phyloP scores from a whole-genome alignment of 2,797 vertebrate genomes.

The Enteromius anoplus region DNA sequence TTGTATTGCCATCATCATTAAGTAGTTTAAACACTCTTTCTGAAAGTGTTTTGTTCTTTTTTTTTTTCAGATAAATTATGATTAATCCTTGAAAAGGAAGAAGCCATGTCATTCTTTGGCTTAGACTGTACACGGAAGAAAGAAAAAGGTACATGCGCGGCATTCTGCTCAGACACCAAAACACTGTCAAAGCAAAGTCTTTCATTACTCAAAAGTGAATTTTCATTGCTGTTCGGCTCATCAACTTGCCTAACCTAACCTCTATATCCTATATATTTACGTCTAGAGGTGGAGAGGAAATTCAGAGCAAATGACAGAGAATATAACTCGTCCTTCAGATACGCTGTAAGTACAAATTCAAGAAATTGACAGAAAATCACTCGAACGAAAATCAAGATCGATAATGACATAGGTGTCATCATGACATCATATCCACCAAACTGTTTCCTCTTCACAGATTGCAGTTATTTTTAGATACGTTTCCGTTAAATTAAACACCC shows the following conservation, averaged over 20 bases:
- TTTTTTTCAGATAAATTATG: conserved; percentile 69
- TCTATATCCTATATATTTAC: conserved; percentile 33
- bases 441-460: not conserved
- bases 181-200: not conserved
- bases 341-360: conserved; percentile 83
- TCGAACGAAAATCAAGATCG: not conserved
- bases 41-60: conserved; percentile 43
- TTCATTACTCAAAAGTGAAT: not conserved
- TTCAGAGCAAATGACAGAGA: conserved; percentile 88
- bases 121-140: conserved; percentile 68
- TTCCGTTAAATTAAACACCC: not conserved
- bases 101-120: conserved; percentile 74
- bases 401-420: not conserved
- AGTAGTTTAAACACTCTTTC: not conserved
- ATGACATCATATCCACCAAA: not conserved
- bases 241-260: not conserved
- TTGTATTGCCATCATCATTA: not conserved
- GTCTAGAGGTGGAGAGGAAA: conserved; percentile 83
- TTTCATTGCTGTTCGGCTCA: not conserved
- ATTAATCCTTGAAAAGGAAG: conserved; percentile 65
- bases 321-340: conserved; percentile 86
- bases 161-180: not conserved
- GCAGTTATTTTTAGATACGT: not conserved
- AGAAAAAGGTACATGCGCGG: conserved; percentile 65
- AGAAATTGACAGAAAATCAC: not conserved